Percentiles rank a stretch among this genome's conserved stretches.
These are phyloP conservation scores for Guaruba guarouba DNA, from an alignment of 2,113 vertebrate species.

Conservation along the genomic window DNA sequence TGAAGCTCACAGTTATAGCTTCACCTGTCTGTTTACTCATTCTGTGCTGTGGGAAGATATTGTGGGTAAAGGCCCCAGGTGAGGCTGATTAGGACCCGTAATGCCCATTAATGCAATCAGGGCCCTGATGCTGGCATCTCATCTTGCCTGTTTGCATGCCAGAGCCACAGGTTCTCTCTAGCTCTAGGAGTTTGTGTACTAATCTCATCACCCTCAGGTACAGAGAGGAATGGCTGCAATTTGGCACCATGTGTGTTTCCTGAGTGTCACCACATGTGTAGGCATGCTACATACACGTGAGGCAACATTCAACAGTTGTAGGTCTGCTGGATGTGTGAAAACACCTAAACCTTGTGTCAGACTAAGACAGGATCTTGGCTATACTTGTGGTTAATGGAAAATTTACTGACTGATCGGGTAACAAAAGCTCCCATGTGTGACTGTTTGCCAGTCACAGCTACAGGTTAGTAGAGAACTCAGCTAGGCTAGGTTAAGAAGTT, in stretches of 20 bases:
- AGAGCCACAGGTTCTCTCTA: neutral
- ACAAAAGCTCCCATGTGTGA: neutral
- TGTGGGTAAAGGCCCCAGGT: neutral
- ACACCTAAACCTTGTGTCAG: neutral
- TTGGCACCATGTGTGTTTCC: neutral
- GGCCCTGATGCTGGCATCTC: neutral
- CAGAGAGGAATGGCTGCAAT: neutral
- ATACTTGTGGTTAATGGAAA: neutral
- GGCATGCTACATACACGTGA: neutral
- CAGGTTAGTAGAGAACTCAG: fast-evolving
- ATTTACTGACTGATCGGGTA: neutral
- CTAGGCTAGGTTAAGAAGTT: neutral
- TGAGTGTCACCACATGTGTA: neutral
- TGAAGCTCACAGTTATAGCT: neutral
- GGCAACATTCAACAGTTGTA: neutral
- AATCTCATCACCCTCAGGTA: neutral
- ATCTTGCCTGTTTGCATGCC: neutral
- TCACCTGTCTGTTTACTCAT: neutral
- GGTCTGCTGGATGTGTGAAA: neutral
- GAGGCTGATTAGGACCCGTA: neutral
- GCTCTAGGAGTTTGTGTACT: neutral
- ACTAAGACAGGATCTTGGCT: neutral
- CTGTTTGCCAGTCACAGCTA: neutral
- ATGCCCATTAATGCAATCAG: neutral
- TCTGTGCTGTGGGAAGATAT: neutral